A percentile compares a stretch with the other conserved stretches of the same genome.
These are phyloP conservation scores for Corythucha ciliata DNA, from an alignment of 2,888 invertebrate genomes.

Conservation along the genomic window DNA sequence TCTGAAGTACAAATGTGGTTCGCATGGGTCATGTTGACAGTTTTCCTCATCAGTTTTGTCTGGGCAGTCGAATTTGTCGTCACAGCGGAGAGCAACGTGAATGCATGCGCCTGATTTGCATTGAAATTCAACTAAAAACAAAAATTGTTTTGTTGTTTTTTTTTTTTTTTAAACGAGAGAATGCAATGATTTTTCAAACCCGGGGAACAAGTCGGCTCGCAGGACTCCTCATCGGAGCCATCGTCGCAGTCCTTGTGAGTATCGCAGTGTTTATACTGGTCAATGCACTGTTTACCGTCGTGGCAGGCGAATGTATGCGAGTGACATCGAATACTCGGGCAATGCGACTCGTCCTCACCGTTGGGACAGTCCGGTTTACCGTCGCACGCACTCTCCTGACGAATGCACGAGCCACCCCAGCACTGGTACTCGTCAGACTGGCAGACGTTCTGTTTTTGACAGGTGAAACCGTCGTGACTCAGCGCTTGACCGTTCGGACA, in stretches of 20 bases:
- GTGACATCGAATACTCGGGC: slow-evolving; percentile 42
- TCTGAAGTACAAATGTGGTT: slow-evolving; percentile 36
- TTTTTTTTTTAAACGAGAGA: background rate
- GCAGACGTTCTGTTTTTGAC: slow-evolving; percentile 27
- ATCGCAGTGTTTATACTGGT: slow-evolving; percentile 46
- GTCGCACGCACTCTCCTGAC: slow-evolving; percentile 43
- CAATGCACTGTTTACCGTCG: slow-evolving; percentile 46
- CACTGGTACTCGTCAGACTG: slow-evolving; percentile 58
- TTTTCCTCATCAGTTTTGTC: slow-evolving; percentile 64
- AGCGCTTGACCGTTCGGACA: slow-evolving; percentile 61
- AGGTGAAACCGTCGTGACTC: slow-evolving; percentile 33
- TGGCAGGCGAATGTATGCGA: slow-evolving; percentile 45
- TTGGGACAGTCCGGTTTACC: slow-evolving; percentile 46
- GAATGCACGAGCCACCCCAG: slow-evolving; percentile 42
- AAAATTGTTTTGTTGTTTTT: slow-evolving; percentile 4
- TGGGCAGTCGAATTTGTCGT: slow-evolving; percentile 61
- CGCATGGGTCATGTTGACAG: slow-evolving; percentile 40
- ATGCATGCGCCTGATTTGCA: slow-evolving; percentile 64
- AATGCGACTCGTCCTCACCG: slow-evolving; percentile 51
- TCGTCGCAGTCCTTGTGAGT: slow-evolving; percentile 45
- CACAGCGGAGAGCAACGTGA: slow-evolving; percentile 41
- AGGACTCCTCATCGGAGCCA: slow-evolving; percentile 43
- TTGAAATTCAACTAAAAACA: slow-evolving; percentile 46
- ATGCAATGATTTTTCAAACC: slow-evolving; percentile 4
- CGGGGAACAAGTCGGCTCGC: slow-evolving; percentile 17